These are phyloP conservation scores for Cyprinus carpio DNA, from an alignment of 2,113 vertebrate species.

Conservation along the genomic window DNA sequence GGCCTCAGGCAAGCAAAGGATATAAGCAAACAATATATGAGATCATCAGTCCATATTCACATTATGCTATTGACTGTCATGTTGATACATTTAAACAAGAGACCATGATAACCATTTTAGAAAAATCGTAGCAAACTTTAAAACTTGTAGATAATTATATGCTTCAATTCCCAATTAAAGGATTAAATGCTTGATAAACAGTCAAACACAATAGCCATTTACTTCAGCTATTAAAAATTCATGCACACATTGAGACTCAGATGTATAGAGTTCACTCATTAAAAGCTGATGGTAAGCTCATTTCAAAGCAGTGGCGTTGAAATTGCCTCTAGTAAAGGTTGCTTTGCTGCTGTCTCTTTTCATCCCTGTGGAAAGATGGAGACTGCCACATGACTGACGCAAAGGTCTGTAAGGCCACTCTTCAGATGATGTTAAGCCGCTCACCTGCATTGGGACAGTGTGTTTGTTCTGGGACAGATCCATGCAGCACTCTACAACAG, in stretches of 20 bases:
- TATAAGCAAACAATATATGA: background rate
- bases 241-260: background rate
- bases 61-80: background rate
- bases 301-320: slow-evolving; percentile 22
- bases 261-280: background rate
- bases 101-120: background rate
- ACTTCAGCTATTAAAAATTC: background rate
- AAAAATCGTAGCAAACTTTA: too few relatives aligned
- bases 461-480: slow-evolving; percentile 73
- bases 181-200: background rate
- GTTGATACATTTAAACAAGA: background rate
- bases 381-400: slow-evolving; percentile 76
- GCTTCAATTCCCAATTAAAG: background rate
- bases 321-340: slow-evolving; percentile 52
- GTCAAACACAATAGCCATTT: background rate
- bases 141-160: background rate
- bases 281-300: background rate
- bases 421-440: slow-evolving; percentile 70
- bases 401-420: slow-evolving; percentile 75
- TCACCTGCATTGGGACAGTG: slow-evolving; percentile 77
- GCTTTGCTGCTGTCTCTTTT: slow-evolving; percentile 56
- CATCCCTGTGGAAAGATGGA: slow-evolving; percentile 74
- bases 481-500: slow-evolving; percentile 71
- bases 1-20: background rate
- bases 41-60: background rate